Conservation (phyloP, 1,140 invertebrate species). For the Neodiprion lecontei region DNA sequence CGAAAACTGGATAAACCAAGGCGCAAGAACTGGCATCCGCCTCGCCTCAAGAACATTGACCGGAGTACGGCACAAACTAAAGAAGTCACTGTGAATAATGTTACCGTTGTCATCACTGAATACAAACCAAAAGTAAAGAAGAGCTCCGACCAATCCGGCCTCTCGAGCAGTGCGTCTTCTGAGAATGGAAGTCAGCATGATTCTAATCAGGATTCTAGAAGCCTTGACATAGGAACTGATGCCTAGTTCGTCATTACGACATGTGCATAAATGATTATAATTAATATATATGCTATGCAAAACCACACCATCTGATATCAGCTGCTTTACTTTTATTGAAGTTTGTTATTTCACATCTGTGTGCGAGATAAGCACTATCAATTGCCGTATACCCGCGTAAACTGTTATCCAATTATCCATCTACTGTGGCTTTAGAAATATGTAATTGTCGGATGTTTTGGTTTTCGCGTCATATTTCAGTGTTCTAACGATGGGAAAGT, state of each 20-base stretch:
- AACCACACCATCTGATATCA: too few species aligned
- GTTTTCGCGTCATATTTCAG: neutral
- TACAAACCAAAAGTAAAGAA: conserved; percentile 86
- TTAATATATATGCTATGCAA: conserved; percentile 42
- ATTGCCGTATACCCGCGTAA: neutral
- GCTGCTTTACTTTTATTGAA: neutral
- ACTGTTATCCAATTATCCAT: neutral
- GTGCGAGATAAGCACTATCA: neutral
- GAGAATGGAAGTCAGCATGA: conserved; percentile 70
- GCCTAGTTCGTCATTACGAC: conserved; percentile 41
- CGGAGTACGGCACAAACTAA: conserved; percentile 86
- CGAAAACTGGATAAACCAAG: conserved; percentile 57
- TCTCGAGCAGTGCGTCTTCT: conserved; percentile 66
- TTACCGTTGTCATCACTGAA: conserved; percentile 96
- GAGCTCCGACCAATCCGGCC: conserved; percentile 61
- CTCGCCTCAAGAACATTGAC: conserved; percentile 89
- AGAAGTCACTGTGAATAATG: conserved; percentile 94
- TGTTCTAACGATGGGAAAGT: neutral
- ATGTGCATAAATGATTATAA: conserved; percentile 45
- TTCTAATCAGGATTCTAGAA: conserved; percentile 68
- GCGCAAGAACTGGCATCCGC: conserved; percentile 66
- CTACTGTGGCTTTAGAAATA: neutral
- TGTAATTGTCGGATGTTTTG: neutral
- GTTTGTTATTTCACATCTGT: neutral
- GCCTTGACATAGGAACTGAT: conserved; percentile 62